Evolutionary conservation across 2,797 vertebrate species (phyloP), one percentile per base, ranked within the genome.

Genomic region (Hyperoplus lanceolatus): DNA sequence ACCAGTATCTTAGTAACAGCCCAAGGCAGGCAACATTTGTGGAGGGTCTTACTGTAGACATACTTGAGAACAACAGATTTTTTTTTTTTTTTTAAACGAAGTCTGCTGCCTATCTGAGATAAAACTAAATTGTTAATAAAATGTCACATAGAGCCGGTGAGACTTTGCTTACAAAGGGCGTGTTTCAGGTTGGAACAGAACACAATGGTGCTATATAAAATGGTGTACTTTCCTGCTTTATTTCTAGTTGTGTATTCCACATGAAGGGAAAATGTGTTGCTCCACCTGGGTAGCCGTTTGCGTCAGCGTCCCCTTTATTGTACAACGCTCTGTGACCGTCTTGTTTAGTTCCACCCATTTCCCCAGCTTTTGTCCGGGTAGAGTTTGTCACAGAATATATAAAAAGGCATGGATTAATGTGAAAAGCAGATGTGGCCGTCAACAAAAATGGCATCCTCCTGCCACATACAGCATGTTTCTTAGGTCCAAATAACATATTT

Each of bases 351-450:
- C 89, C 89, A 89, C 81, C 86, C 83, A 86, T 85, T 94, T 92
- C 91, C 93, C 72, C 7, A 67, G 82, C 89, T 86, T 93, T 95
- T 92, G 91, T 94, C 90, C 82, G 39, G 56, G 60, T 18, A 12
- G 68, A 55, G 71, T 58, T 87, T 81, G 72, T 61, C 43, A 75
- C 74, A 67, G 43, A 62, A 66, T 75, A 90, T 83, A 90, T 90
- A 83, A 88, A 90, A 87, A 80, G 56, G 56, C 75, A 53, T 60
- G 49, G 56, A 79, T 77, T 87, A 93, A 96, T 91, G 79, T 73
- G 79, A 92, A 94, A 90, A 93, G 80, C 96, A 96, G 90, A 94
- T 95, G 95, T 93, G 84, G 68, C 68, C 68, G 65, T 42, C 16
- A 77, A 76, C 76, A 80, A 83, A 21, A 81, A 73, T 82, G 73